Base-by-base conservation (phyloP, 2,797 vertebrate genomes). In the Geotria australis region DNA sequence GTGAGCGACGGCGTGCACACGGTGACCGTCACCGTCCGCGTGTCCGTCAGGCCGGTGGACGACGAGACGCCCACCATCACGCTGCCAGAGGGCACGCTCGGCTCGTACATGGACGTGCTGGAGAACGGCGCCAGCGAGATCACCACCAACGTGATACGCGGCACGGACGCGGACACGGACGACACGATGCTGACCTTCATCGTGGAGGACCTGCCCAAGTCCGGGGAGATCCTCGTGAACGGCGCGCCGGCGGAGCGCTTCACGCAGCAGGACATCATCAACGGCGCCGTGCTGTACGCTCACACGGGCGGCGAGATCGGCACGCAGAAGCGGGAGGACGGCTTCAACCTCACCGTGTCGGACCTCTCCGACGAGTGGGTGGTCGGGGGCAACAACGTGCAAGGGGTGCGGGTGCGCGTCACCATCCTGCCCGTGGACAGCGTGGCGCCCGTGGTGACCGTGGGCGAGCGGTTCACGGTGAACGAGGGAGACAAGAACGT, bases 291-390 rank as follows among this genome's bases (percentile, higher is more conserved):
- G 13, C 68, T 74, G 51, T 85, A 79, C 3, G 69, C 69, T 62
- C 82, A 85, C 63, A 81, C 72, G 10, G 75, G 75, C 1, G 77
- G 80, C 58, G 83, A 89, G 70, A 75, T 81, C 38, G 83, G 80
- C 7, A 72, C 75, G 2, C 61, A 76, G 55, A 80, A 69, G 63
- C 63, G 68, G 46, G 65, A 75, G 1, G 79, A 85, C 65, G 74
- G 72, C 13, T 85, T 93, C 63, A 83, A 74, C 64, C 72, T 86
- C 57, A 74, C 76, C 45, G 64, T 83, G 56, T 78, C 76, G 24
- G 76, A 80, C 48, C 68, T 79, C 71, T 78, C 76, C 6, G 70
- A 76, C 56, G 75, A 76, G 57, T 76, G 73, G 79, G 68, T 78
- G 8, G 62, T 78, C 38, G 79, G 75, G 9, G 74, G 76, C 48